Evolutionary conservation across 2,797 vertebrate species (phyloP).

Genomic region (Coregonus sp.): DNA sequence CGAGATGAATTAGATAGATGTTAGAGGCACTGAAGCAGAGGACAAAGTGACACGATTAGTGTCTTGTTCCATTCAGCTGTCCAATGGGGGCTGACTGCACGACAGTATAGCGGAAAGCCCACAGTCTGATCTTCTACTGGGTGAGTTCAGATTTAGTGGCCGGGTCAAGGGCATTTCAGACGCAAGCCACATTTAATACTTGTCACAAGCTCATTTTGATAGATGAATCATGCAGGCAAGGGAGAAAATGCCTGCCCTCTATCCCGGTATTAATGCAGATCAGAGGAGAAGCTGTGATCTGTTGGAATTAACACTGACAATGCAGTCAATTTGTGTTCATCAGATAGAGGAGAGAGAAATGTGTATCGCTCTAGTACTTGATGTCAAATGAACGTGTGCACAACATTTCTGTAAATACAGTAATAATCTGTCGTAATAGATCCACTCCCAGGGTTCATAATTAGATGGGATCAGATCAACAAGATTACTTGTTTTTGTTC

Average conservation of each 20-base stretch:
- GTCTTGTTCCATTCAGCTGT: constrained; percentile 53
- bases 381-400: constrained; percentile 47
- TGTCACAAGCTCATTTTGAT: constrained; percentile 38
- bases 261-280: constrained; percentile 23
- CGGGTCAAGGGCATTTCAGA: constrained; percentile 63
- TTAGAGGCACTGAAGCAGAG: constrained; percentile 45
- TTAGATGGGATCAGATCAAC: background rate
- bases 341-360: constrained; percentile 31
- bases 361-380: constrained; percentile 35
- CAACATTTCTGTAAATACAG: constrained; percentile 56
- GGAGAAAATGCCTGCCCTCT: background rate
- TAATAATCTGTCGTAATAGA: constrained; percentile 21
- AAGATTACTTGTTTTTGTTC: background rate
- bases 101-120: constrained; percentile 55
- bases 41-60: constrained; percentile 52
- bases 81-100: constrained; percentile 53
- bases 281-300: constrained; percentile 19
- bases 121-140: constrained; percentile 45
- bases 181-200: constrained; percentile 45
- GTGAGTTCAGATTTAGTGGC: constrained; percentile 49
- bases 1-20: constrained; percentile 22
- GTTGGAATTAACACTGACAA: constrained; percentile 36
- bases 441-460: constrained; percentile 19
- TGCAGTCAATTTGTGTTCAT: constrained; percentile 44
- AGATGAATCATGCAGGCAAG: constrained; percentile 15